These are phyloP conservation scores for Polia nebulosa DNA, from an alignment of 2,888 invertebrate species.

Conservation along the genomic window DNA sequence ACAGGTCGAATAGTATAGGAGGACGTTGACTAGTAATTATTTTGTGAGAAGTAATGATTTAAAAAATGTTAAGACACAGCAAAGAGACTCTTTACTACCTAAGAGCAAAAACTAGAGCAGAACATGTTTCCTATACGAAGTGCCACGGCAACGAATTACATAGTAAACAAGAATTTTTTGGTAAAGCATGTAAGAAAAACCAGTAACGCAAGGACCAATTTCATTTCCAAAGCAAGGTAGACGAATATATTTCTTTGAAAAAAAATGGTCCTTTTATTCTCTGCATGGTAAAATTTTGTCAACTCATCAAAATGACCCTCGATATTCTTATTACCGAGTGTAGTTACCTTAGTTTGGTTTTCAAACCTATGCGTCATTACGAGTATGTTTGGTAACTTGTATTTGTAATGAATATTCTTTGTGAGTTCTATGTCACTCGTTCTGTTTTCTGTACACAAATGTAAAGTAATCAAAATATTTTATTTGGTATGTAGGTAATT, in stretches of 20 bases:
- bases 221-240: not conserved
- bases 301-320: slow-evolving; percentile 3
- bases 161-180: not conserved
- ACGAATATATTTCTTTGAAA: not conserved
- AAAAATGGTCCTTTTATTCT: slow-evolving; percentile 2
- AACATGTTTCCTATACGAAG: not conserved
- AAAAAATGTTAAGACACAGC: not conserved
- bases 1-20: slow-evolving; percentile 31
- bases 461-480: slow-evolving; percentile 50
- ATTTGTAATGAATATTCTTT: slow-evolving; percentile 30
- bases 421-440: slow-evolving; percentile 16
- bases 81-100: not conserved
- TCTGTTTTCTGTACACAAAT: slow-evolving; percentile 18
- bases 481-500: slow-evolving; percentile 45
- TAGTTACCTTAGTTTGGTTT: slow-evolving; percentile 29
- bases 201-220: not conserved
- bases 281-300: slow-evolving; percentile 1
- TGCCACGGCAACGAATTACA: not conserved
- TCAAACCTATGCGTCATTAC: slow-evolving; percentile 24
- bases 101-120: not conserved
- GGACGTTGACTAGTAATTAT: slow-evolving; percentile 4
- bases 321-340: not conserved
- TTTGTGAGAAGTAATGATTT: slow-evolving; percentile 18
- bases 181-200: not conserved
- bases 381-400: slow-evolving; percentile 15